Evolutionary conservation across 2,797 vertebrate genomes (phyloP), one percentile per base, ranked within the genome.

Genomic region (Diceros bicornis): DNA sequence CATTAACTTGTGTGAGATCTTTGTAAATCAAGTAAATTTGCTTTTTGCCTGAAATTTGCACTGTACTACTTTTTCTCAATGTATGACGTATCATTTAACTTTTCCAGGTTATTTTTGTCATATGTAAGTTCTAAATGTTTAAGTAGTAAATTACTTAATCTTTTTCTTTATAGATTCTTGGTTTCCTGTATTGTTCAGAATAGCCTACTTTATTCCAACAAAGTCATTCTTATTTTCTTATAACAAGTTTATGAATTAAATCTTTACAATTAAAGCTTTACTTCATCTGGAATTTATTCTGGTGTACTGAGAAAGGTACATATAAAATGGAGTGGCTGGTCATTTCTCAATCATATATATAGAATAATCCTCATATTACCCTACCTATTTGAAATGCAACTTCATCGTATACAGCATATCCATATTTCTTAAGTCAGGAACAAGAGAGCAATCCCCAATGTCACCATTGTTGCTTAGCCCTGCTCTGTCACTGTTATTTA

Each of bases 1-100:
- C 61, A 79, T 37, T 90, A 81, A 93, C 27, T 34, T 69, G 9
- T 1, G 77, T 55, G 10, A 44, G 8, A 86, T 71, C n/a, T 79
- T 91, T 72, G 1, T 55, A 85, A 94, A 95, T 62, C 32, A 94
- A 61, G 21, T 34, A 77, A 77, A 94, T 62, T 57, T 95, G 16
- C 2, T 27, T 85, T 89, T 89, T 89, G 17, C 27, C 41, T 92
- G 8, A 82, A 86, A 84, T 96, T 62, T 57, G 0, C 11, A 89
- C 4, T 52, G 6, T 11, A 79, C 1, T 91, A 50, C 37, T 52
- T 88, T 89, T 96, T 82, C 6, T 79, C 16, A 74, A 62, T 71
- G 7, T 52, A 72, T 71, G 5, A 4, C 47, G 20, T 66, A 6
- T 29, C 34, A 62, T 37, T 87, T 74, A 92, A 75, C 4, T 84